Evolutionary conservation across 2,888 invertebrate genomes (phyloP).

Genomic region (Emmelina monodactyla): DNA sequence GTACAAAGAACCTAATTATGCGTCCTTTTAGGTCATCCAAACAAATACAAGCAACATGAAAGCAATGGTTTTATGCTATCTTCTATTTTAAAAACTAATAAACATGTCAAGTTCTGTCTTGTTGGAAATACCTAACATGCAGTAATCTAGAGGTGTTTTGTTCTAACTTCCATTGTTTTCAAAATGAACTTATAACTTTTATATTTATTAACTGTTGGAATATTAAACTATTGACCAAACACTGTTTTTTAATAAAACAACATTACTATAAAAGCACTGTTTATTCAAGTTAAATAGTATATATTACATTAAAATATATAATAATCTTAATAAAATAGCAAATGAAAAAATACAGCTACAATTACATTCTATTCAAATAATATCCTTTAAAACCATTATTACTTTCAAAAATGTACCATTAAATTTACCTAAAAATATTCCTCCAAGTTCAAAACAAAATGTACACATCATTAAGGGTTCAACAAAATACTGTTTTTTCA

Average conservation of each 20-base stretch:
- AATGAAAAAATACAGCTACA: slow-evolving; percentile 59
- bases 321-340: slow-evolving; percentile 63
- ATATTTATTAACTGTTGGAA: too few relatives aligned
- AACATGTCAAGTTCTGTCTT: too few relatives aligned
- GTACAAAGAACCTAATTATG: slow-evolving; percentile 33
- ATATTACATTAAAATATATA: slow-evolving; percentile 65
- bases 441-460: slow-evolving; percentile 39
- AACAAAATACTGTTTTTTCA: too few relatives aligned
- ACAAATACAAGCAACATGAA: slow-evolving; percentile 42
- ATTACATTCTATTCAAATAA: slow-evolving; percentile 57
- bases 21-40: slow-evolving; percentile 36
- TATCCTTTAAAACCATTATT: slow-evolving; percentile 51
- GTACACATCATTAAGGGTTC: slow-evolving; percentile 44
- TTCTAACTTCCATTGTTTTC: too few relatives aligned
- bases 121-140: too few relatives aligned
- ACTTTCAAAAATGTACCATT: slow-evolving; percentile 39
- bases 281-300: slow-evolving; percentile 65
- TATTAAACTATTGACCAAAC: too few relatives aligned
- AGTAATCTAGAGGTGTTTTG: too few relatives aligned
- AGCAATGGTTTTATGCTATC: too few relatives aligned
- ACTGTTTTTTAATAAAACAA: slow-evolving; percentile 14
- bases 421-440: slow-evolving; percentile 42
- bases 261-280: slow-evolving; percentile 55
- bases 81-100: too few relatives aligned
- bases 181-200: too few relatives aligned